Evolutionary conservation across 1,140 invertebrate species (phyloP).

Genomic region (Anthonomus grandis): DNA sequence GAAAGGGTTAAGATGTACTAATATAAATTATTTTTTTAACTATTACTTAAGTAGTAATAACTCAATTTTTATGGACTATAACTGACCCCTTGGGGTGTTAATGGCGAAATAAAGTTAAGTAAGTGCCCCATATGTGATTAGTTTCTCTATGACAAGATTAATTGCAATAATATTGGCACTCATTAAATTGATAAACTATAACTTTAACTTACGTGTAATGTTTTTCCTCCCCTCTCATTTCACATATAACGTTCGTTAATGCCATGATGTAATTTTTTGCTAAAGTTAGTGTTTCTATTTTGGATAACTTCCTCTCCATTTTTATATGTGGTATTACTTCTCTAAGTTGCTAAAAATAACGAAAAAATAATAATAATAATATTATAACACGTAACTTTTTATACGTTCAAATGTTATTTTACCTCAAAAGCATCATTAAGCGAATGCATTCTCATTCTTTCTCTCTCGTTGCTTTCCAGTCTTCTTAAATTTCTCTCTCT

Average conservation of each 20-base stretch:
- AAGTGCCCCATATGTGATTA: not conserved
- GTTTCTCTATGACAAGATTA: constrained; percentile 8
- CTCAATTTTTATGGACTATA: constrained; percentile 19
- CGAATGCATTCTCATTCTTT: constrained; percentile 89
- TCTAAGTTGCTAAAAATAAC: constrained; percentile 68
- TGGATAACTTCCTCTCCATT: constrained; percentile 79
- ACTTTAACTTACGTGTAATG: constrained; percentile 47
- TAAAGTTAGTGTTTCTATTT: constrained; percentile 87
- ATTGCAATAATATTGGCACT: too few species aligned
- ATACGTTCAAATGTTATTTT: too few species aligned
- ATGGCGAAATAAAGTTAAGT: constrained; percentile 15
- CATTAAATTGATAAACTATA: not conserved
- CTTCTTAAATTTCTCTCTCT: constrained; percentile 79
- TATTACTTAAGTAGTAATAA: too few species aligned
- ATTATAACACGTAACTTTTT: not conserved
- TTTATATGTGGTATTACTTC: constrained; percentile 91
- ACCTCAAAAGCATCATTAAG: constrained; percentile 91
- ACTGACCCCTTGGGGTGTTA: constrained; percentile 7
- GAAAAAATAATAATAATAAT: constrained; percentile 20
- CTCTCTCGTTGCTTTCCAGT: constrained; percentile 87
- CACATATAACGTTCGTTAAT: constrained; percentile 79
- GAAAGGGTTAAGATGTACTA: too few species aligned
- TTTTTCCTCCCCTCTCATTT: constrained; percentile 50
- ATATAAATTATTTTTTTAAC: too few species aligned
- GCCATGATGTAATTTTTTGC: constrained; percentile 94